Conservation (phyloP, 2,888 invertebrate genomes). For the Steromphala cineraria region DNA sequence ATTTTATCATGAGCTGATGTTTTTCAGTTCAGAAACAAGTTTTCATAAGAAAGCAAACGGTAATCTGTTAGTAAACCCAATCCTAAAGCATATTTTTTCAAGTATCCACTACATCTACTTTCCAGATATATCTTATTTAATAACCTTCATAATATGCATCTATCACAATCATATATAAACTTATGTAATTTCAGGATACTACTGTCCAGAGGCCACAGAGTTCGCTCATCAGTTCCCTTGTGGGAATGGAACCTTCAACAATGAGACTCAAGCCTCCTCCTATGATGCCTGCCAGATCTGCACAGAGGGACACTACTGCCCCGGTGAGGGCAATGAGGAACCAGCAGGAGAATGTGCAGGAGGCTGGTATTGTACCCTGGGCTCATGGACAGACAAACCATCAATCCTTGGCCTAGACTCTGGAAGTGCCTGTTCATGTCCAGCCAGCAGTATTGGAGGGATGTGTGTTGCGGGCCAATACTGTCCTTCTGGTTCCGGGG, state of each 20-base stretch:
- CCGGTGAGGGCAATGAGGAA: constrained; percentile 53
- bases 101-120: no score
- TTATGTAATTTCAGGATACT: constrained; percentile 56
- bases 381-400: constrained; percentile 66
- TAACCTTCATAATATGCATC: no score
- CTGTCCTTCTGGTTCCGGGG: constrained; percentile 67
- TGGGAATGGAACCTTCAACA: constrained; percentile 68
- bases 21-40: no score
- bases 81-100: no score
- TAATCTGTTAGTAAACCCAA: no score
- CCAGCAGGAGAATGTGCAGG: constrained; percentile 66
- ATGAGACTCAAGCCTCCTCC: constrained; percentile 53
- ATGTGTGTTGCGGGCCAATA: constrained; percentile 68
- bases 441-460: constrained; percentile 64
- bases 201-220: constrained; percentile 61
- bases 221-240: constrained; percentile 68
- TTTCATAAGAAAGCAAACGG: no score
- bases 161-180: not conserved
- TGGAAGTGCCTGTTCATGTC: constrained; percentile 58
- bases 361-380: constrained; percentile 71
- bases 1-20: no score
- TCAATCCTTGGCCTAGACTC: constrained; percentile 60
- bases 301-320: constrained; percentile 70
- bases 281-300: constrained; percentile 62
- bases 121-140: no score